phyloP scores from a whole-genome alignment of 2,113 vertebrate species.

The Atractosteus spatula region DNA sequence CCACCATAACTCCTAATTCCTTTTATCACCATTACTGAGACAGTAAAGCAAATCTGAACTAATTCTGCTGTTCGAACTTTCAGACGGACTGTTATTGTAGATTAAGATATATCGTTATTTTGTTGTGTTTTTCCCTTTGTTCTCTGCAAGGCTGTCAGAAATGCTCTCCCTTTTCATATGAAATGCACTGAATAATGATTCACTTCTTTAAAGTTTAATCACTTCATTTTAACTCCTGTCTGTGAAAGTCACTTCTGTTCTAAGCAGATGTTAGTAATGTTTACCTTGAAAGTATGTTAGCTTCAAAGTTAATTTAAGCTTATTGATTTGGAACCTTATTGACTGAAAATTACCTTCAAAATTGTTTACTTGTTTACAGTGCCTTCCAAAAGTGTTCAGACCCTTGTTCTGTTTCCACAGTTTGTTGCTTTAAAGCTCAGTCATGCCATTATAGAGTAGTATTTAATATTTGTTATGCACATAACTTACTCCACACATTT shows the following conservation, averaged over 20 bases:
- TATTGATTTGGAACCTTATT: background rate
- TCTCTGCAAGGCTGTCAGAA: background rate
- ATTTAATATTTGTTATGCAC: no score
- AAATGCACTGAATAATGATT: background rate
- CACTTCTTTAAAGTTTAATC: slow-evolving; percentile 3
- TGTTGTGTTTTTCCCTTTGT: background rate
- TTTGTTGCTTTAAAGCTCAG: no score
- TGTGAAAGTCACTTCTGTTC: background rate
- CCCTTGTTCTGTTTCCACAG: no score
- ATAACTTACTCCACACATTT: no score
- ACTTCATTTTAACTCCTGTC: background rate
- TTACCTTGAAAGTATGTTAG: background rate
- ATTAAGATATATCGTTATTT: background rate
- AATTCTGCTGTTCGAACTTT: background rate
- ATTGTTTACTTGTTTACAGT: background rate
- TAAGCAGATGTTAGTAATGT: background rate
- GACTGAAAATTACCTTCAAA: background rate
- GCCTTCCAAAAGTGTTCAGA: no score
- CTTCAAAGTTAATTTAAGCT: background rate
- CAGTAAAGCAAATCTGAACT: background rate
- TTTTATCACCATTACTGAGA: background rate
- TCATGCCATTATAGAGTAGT: no score
- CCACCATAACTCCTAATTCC: background rate
- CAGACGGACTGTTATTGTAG: background rate
- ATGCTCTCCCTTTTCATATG: background rate